Base-by-base conservation (phyloP, 2,888 invertebrate genomes). In the Thelaira solivaga region DNA sequence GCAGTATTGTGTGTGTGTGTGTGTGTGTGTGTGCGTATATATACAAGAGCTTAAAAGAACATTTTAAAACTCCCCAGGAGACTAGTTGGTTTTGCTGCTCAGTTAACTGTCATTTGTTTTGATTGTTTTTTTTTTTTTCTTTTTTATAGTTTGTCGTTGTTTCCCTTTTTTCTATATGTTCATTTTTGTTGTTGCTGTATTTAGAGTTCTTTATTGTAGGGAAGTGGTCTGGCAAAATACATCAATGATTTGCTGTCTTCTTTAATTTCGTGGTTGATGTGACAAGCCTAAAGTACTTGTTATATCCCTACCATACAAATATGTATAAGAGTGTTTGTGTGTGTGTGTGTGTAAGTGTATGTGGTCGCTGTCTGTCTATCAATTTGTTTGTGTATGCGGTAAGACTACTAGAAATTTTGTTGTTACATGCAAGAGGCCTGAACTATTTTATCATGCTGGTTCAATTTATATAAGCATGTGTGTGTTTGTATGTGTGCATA, bases 241-340 rank as follows among this genome's bases (percentile, higher is more conserved):
- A 72, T 31, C 31, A 65, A 47, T 73, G 26, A 45, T 64, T 36
- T 62, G 64, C 64, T 69, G 64, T 74, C 64, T 64, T 69, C 64
- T 78, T 78, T 61, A 74, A 69, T 74, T 78, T 74, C 74, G 78
- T 71, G 74, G 78, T 71, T 65, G 64, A 74, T 78, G 78, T 78
- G 78, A 69, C 78, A 78, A 74, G 69, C 69, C 64, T 29, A 29
- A 69, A 74, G 61, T 69, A 61, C 68, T 64, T 36, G 57, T 73
- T 49, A 22, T 59, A 45, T 16, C 8, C 34, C 22, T 16, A 10
- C 55, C 18, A 51, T 18, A 26, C 5, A 29, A 13, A 10, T 11
- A 39, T 36, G 18, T 20, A 36, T 26, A 39, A 11, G 41, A 6
- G 31, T 34, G 34, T 72, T 22, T 55, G 64, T 64, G 55, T n/a